Evolutionary conservation across 1,140 invertebrate genomes (phyloP).

Genomic region (Formica exsecta): DNA sequence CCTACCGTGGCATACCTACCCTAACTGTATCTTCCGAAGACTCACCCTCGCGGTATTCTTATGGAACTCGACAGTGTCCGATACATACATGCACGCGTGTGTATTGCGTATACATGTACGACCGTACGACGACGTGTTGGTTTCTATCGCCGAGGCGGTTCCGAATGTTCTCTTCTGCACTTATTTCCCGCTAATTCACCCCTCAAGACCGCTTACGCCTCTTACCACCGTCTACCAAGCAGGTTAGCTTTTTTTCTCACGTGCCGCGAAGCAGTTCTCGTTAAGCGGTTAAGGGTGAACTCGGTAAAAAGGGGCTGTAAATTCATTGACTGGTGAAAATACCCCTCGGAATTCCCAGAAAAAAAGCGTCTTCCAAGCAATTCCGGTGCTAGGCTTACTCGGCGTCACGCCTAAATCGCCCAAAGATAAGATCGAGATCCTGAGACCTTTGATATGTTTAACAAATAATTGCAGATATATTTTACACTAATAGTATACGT

Average conservation of each 20-base stretch:
- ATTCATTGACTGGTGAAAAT: slow-evolving; percentile 86
- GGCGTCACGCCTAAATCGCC: slow-evolving; percentile 39
- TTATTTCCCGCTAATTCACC: slow-evolving; percentile 85
- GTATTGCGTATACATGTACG: neutral
- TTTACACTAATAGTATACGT: neutral
- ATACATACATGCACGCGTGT: neutral
- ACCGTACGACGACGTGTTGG: slow-evolving; percentile 35
- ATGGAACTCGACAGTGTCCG: slow-evolving; percentile 59
- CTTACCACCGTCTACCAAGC: slow-evolving; percentile 61
- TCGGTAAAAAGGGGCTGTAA: slow-evolving; percentile 84
- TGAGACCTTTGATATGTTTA: neutral
- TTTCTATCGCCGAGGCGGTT: slow-evolving; percentile 69
- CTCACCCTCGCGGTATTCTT: slow-evolving; percentile 72
- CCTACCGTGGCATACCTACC: slow-evolving; percentile 48
- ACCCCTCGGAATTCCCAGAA: slow-evolving; percentile 75
- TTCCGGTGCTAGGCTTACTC: slow-evolving; percentile 51
- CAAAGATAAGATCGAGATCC: slow-evolving; percentile 13
- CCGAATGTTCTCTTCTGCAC: slow-evolving; percentile 75
- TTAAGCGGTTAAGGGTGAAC: slow-evolving; percentile 82
- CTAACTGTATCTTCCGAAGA: slow-evolving; percentile 72
- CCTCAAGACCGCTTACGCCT: slow-evolving; percentile 83
- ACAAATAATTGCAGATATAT: slow-evolving; percentile 6
- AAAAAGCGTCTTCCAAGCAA: slow-evolving; percentile 67
- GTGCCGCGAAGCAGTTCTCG: slow-evolving; percentile 84
- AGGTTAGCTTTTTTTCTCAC: slow-evolving; percentile 84